These are phyloP conservation scores for Hiodon alosoides DNA, from an alignment of 2,113 vertebrate genomes.

Conservation along the genomic window DNA sequence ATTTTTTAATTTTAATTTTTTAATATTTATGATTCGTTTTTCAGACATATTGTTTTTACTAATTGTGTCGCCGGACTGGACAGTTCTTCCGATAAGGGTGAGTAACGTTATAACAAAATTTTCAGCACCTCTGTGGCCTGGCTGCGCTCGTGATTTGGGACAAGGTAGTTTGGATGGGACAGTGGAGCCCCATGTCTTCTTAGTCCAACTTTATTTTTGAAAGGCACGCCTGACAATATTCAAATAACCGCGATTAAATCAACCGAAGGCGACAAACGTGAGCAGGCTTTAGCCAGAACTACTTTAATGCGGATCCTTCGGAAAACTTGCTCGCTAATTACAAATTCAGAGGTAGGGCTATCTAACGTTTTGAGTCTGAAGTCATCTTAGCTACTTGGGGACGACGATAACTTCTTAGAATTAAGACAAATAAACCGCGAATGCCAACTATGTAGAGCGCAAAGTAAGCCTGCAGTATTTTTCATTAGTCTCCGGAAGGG, in stretches of 20 bases:
- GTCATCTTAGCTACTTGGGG: neutral
- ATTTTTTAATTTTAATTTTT: too few relatives aligned
- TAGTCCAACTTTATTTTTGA: neutral
- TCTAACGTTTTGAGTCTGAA: conserved; percentile 6
- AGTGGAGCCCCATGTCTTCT: neutral
- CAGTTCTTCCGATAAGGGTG: conserved; percentile 53
- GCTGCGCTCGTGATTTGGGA: conserved; percentile 1
- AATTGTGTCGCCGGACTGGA: conserved; percentile 51
- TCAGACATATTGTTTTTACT: conserved; percentile 31
- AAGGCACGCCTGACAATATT: neutral
- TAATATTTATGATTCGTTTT: conserved; percentile 15
- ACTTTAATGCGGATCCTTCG: neutral
- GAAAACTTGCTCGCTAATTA: neutral
- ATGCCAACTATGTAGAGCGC: neutral
- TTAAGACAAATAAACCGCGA: neutral
- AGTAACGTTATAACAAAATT: conserved; percentile 35
- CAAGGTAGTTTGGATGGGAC: conserved; percentile 12
- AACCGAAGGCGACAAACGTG: too few relatives aligned
- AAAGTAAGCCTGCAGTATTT: too few relatives aligned
- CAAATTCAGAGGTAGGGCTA: neutral
- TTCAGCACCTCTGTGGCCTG: neutral
- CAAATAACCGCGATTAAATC: too few relatives aligned
- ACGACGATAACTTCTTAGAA: neutral
- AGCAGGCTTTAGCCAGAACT: too few relatives aligned
- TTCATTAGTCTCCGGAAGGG: too few relatives aligned